Base-by-base conservation (phyloP, 1,140 invertebrate species). In the Rhagoletis zephyria region DNA sequence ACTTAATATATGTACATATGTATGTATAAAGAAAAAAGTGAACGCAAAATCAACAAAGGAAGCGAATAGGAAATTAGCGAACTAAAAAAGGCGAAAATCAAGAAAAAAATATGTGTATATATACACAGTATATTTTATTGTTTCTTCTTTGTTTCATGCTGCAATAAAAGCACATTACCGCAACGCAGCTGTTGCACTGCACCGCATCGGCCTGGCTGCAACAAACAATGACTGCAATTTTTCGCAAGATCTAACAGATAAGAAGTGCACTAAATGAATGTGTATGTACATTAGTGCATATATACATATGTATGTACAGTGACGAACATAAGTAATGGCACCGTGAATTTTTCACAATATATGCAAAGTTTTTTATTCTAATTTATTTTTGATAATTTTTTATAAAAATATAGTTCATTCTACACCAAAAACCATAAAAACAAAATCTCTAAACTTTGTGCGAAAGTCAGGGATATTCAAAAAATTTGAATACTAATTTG, bases 211-310 rank as follows among this genome's bases (percentile, higher is more conserved):
- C 6, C 6, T 60, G 59, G 61, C 42, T 74, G 9, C 67, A 74
- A 45, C 40, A 74, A 74, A 74, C 67, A 74, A 74, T 74, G 67
- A 45, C 67, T 40, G 42, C 42, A 74, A 74, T 74, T 74, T 74
- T 74, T 74, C 67, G 67, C 67, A 74, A 74, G 67, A 74, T 74
- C 67, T 74, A 74, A 74, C 42, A 74, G 67, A 74, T 74, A 45
- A 48, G 16, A 45, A 4, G 12, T n/a, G 12, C 12, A 48, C 12
- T 56, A 56, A 45, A 4, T 48, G 42, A 45, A n/a, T 74, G 45
- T 19, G 19, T 40, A 65, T 74, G 12, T 48, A 10, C 45, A 74
- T 30, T 30, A 30, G 10, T 48, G 42, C 42, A 48, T 48, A 12
- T 45, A 40, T 45, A 16, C 45, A n/a, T 74, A 74, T 19, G 19